These are phyloP conservation scores for Pseudanteris insignis DNA, from an alignment of 2,888 invertebrate species.

Conservation along the genomic window DNA sequence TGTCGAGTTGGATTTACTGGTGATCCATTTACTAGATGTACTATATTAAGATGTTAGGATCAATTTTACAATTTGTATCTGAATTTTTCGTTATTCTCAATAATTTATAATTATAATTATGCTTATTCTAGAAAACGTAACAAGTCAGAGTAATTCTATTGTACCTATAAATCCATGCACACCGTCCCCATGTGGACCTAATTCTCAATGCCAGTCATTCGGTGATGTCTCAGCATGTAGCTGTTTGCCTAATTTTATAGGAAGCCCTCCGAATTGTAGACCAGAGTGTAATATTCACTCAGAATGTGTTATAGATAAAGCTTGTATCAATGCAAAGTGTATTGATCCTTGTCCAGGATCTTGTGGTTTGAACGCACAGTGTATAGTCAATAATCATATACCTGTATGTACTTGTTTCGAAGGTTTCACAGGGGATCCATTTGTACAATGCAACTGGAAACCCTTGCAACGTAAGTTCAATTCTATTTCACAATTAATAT, in stretches of 20 bases:
- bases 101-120: not conserved
- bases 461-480: slow-evolving; percentile 26
- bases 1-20: slow-evolving; percentile 73
- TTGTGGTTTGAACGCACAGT: slow-evolving; percentile 67
- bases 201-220: slow-evolving; percentile 25
- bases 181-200: slow-evolving; percentile 80
- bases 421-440: slow-evolving; percentile 71
- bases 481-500: too few species aligned
- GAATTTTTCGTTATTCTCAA: not conserved
- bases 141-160: too few species aligned
- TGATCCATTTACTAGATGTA: slow-evolving; percentile 75
- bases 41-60: slow-evolving; percentile 68
- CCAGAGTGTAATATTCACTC: slow-evolving; percentile 68
- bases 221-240: slow-evolving; percentile 68
- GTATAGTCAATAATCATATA: slow-evolving; percentile 67
- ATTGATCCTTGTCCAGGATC: slow-evolving; percentile 69
- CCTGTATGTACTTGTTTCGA: slow-evolving; percentile 70
- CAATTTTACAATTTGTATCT: slow-evolving; percentile 66
- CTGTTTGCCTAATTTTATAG: slow-evolving; percentile 68
- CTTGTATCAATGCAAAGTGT: slow-evolving; percentile 68
- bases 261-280: slow-evolving; percentile 71
- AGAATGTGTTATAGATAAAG: slow-evolving; percentile 66
- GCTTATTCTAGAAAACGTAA: not conserved
- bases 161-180: slow-evolving; percentile 76
- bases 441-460: slow-evolving; percentile 27